Evolutionary conservation across 2,113 vertebrate genomes (phyloP).

Genomic region (Ascaphus truei): DNA sequence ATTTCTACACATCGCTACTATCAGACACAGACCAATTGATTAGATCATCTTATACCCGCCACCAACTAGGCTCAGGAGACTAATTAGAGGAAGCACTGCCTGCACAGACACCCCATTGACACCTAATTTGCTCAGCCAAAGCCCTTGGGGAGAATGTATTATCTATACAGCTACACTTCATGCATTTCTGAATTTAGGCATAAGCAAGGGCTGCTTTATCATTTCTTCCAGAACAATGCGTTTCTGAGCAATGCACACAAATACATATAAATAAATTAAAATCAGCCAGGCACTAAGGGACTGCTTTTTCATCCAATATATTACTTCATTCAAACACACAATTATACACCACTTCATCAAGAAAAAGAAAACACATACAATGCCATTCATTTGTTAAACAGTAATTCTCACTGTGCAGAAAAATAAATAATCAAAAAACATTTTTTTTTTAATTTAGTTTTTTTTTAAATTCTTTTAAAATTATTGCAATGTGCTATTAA

Average conservation of each 20-base stretch:
- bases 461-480: constrained; percentile 4
- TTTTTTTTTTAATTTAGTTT: not conserved
- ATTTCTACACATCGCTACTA: constrained; percentile 67
- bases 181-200: constrained; percentile 75
- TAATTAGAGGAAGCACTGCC: constrained; percentile 84
- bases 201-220: constrained; percentile 65
- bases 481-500: no score
- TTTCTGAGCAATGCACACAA: constrained; percentile 62
- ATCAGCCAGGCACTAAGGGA: constrained; percentile 41
- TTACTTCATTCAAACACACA: no score
- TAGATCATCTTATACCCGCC: constrained; percentile 78
- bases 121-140: constrained; percentile 84
- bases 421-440: no score
- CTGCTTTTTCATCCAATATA: constrained; percentile 40
- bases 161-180: constrained; percentile 80
- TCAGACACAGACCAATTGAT: constrained; percentile 81
- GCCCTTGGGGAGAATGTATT: constrained; percentile 80
- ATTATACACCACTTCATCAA: no score
- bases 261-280: constrained; percentile 61
- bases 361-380: no score
- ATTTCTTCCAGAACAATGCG: constrained; percentile 66
- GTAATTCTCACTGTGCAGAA: constrained; percentile 9
- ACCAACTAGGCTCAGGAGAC: constrained; percentile 83
- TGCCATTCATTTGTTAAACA: no score
- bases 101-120: constrained; percentile 79